Evolutionary conservation across 2,113 vertebrate genomes (phyloP).

Genomic region (Orthonyx spaldingii): DNA sequence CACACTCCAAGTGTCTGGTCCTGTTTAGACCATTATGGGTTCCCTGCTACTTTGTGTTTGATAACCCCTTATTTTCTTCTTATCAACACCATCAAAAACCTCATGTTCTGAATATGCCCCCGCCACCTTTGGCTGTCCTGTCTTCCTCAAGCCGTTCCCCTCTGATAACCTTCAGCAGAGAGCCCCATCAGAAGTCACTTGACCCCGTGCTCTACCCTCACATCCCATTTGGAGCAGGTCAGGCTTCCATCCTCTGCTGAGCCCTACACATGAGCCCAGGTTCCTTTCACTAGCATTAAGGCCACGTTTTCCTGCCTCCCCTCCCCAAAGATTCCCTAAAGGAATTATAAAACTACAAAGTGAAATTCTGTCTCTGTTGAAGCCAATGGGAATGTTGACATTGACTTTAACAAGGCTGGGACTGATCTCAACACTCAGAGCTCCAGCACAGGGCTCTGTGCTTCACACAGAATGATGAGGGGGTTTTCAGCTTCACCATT

Average conservation of each 20-base stretch:
- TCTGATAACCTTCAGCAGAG: neutral
- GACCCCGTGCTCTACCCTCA: neutral
- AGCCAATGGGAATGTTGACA: neutral
- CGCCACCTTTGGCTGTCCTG: neutral
- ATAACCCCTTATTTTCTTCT: neutral
- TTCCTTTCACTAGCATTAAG: neutral
- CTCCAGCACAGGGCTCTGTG: neutral
- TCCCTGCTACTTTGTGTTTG: neutral
- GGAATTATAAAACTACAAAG: neutral
- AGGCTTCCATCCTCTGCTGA: neutral
- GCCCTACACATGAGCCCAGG: neutral
- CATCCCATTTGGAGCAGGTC: neutral
- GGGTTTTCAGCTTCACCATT: neutral
- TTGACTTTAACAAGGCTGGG: neutral
- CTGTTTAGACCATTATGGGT: neutral
- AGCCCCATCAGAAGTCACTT: neutral
- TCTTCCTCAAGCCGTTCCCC: neutral
- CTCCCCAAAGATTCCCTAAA: neutral
- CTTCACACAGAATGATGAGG: neutral
- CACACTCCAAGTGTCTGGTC: neutral
- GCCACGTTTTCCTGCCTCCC: neutral
- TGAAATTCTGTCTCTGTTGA: neutral
- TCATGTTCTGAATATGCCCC: neutral
- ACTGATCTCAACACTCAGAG: neutral
- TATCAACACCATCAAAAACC: neutral